Evolutionary conservation across 2,888 invertebrate species (phyloP).

Genomic region (Eledona agricola): DNA sequence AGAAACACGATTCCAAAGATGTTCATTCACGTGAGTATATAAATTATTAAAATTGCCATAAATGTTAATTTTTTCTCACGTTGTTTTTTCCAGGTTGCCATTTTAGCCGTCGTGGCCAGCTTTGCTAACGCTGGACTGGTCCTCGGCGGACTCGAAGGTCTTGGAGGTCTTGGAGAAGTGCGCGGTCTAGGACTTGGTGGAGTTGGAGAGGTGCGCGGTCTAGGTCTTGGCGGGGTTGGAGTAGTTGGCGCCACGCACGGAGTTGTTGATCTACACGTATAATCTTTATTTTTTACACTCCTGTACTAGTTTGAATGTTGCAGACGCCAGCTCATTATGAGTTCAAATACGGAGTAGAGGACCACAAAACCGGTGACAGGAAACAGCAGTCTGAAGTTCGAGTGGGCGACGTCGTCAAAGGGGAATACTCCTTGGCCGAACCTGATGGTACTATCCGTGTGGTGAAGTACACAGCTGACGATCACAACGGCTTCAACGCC

Average conservation of each 20-base stretch:
- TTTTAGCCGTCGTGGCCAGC: slow-evolving; percentile 8
- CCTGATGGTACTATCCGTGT: slow-evolving; percentile 71
- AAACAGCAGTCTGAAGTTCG: slow-evolving; percentile 66
- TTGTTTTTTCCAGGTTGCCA: slow-evolving; percentile 1
- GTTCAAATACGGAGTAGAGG: slow-evolving; percentile 66
- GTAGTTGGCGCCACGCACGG: slow-evolving; percentile 13
- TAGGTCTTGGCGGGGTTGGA: slow-evolving; percentile 7
- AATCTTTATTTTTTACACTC: too few species aligned
- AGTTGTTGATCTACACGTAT: slow-evolving; percentile 36
- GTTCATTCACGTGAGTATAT: slow-evolving; percentile 14
- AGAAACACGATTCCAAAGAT: slow-evolving; percentile 15
- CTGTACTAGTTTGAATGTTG: slow-evolving; percentile 18
- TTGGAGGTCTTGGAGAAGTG: neutral
- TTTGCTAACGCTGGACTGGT: slow-evolving; percentile 19
- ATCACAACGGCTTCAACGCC: slow-evolving; percentile 71
- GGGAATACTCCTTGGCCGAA: slow-evolving; percentile 70
- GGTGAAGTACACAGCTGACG: slow-evolving; percentile 71
- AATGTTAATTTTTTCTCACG: neutral
- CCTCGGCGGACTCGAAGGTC: slow-evolving; percentile 6
- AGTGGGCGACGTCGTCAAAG: slow-evolving; percentile 69
- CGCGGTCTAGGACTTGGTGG: slow-evolving; percentile 3
- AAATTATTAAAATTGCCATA: neutral
- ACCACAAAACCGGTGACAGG: slow-evolving; percentile 68
- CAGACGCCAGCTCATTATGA: slow-evolving; percentile 68
- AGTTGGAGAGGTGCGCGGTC: slow-evolving; percentile 1